Evolutionary conservation across 2,888 invertebrate species (phyloP).

Genomic region (Torymus texanus): DNA sequence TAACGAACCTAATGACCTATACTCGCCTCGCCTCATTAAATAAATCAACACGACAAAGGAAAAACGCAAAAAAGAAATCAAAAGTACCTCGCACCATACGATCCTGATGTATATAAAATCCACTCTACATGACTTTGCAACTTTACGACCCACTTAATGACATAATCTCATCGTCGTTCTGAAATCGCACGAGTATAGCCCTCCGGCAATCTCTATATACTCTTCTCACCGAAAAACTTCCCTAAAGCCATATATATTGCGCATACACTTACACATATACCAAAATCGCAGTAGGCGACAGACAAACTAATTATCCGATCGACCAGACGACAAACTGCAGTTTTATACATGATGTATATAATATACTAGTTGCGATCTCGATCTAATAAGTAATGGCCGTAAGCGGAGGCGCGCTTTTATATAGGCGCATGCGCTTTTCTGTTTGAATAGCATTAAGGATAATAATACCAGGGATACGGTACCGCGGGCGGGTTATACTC

Average conservation of each 20-base stretch:
- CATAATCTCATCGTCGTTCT: constrained; percentile 15
- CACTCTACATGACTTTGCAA: background rate
- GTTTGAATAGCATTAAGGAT: constrained; percentile 57
- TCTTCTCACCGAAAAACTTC: no score
- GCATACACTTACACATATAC: no score
- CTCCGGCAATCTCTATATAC: no score
- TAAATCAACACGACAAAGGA: background rate
- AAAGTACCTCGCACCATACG: no score
- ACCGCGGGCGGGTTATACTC: constrained; percentile 6
- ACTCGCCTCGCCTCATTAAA: background rate
- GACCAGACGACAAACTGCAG: no score
- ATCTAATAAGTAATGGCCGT: constrained; percentile 1
- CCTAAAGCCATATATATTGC: no score
- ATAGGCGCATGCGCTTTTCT: constrained; percentile 26
- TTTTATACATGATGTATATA: no score
- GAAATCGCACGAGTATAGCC: no score
- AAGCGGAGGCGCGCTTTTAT: background rate
- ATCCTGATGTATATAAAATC: background rate
- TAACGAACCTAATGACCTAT: background rate
- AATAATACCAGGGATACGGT: constrained; percentile 48
- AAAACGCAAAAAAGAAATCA: no score
- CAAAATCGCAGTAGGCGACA: background rate
- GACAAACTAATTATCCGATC: background rate
- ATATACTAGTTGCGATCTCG: constrained; percentile 1
- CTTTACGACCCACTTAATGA: background rate